These are phyloP conservation scores for Phaethornis superciliosus DNA, from an alignment of 2,113 vertebrate genomes.

Conservation along the genomic window DNA sequence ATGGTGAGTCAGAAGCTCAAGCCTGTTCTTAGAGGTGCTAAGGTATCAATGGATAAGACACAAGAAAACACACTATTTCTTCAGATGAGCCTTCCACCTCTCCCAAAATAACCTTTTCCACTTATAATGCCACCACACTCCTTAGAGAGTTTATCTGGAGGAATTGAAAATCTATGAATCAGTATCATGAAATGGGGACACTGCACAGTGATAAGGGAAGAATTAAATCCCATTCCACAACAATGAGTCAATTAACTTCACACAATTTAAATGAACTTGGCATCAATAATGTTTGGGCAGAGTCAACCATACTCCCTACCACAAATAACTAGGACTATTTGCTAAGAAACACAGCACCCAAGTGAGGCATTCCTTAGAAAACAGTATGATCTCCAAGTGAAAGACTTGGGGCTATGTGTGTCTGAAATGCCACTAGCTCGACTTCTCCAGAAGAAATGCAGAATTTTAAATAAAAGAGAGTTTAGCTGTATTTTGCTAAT, in stretches of 20 bases:
- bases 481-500: neutral
- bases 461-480: neutral
- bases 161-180: neutral
- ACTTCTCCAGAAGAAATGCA: neutral
- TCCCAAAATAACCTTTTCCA: neutral
- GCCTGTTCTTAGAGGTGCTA: neutral
- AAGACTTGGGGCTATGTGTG: neutral
- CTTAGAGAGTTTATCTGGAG: neutral
- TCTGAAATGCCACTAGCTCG: neutral
- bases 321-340: neutral
- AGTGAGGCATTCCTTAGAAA: neutral
- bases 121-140: neutral
- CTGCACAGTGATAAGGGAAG: neutral
- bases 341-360: neutral
- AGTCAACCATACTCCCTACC: neutral
- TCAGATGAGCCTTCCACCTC: neutral
- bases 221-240: slow-evolving; percentile 20
- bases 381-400: neutral
- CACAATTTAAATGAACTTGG: slow-evolving; percentile 26
- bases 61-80: fast-evolving
- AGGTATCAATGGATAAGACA: neutral
- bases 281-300: neutral
- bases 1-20: neutral
- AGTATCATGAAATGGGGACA: neutral
- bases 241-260: neutral